Percentiles rank a stretch among this genome's conserved stretches.
Evolutionary conservation across 1,140 invertebrate genomes (phyloP).

Genomic region (Hyles vespertilio): DNA sequence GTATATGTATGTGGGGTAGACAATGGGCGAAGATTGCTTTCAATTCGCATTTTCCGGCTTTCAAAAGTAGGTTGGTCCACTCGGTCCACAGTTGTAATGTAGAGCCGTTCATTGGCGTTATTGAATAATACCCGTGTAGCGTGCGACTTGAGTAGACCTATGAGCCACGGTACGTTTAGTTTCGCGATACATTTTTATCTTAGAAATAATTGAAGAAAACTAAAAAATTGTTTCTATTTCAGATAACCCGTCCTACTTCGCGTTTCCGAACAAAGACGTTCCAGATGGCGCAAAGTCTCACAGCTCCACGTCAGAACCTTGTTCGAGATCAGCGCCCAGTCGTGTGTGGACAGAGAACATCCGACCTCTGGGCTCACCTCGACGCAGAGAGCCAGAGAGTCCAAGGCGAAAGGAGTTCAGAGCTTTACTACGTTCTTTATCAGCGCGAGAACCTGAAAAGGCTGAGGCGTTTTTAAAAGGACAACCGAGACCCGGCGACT

Average conservation of each 20-base stretch:
- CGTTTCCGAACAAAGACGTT: slow-evolving; percentile 68
- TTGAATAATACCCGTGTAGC: slow-evolving; percentile 67
- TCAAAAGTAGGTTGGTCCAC: slow-evolving; percentile 63
- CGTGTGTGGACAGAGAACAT: slow-evolving; percentile 50
- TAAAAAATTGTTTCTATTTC: slow-evolving; percentile 28
- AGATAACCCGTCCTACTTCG: slow-evolving; percentile 78
- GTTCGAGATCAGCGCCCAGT: slow-evolving; percentile 57
- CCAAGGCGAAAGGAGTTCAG: slow-evolving; percentile 70
- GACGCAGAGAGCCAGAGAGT: slow-evolving; percentile 57
- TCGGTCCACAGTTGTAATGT: slow-evolving; percentile 55
- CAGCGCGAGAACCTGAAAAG: slow-evolving; percentile 67
- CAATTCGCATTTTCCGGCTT: slow-evolving; percentile 73
- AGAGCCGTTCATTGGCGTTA: slow-evolving; percentile 70
- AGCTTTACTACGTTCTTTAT: slow-evolving; percentile 69
- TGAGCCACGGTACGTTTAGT: slow-evolving; percentile 43
- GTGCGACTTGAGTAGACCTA: slow-evolving; percentile 30
- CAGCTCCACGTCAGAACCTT: slow-evolving; percentile 40
- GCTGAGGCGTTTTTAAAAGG: slow-evolving; percentile 71
- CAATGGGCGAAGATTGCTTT: slow-evolving; percentile 62
- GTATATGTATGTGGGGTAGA: slow-evolving; percentile 29
- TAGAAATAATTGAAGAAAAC: not conserved
- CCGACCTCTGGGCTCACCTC: slow-evolving; percentile 49
- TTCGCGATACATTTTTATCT: not conserved
- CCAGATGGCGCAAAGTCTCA: slow-evolving; percentile 39
- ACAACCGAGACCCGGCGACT: slow-evolving; percentile 68